Evolutionary conservation across 1,140 invertebrate species (phyloP).

Genomic region (Dolichoris vasculosae): DNA sequence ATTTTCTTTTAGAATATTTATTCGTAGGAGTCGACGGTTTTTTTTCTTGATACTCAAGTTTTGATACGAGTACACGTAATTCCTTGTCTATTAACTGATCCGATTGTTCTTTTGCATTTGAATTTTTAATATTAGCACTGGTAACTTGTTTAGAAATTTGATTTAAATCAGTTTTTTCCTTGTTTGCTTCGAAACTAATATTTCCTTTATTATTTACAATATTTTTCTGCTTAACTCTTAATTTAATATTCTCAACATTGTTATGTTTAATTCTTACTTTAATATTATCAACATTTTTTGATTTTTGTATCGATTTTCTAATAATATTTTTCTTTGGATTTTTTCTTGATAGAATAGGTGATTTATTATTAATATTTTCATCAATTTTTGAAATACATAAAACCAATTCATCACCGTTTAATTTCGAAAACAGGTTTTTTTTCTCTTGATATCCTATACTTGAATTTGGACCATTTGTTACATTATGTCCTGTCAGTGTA

Average conservation of each 20-base stretch:
- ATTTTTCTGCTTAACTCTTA: not conserved
- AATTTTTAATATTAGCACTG: not conserved
- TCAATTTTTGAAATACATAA: slow-evolving; percentile 1
- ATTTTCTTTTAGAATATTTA: not conserved
- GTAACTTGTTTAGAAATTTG: not conserved
- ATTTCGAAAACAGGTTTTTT: not conserved
- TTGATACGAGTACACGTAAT: not conserved
- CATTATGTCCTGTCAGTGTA: not conserved
- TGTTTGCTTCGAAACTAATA: not conserved
- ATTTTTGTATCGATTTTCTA: not conserved
- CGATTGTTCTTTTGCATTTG: not conserved
- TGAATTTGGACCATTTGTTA: not conserved
- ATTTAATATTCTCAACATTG: not conserved
- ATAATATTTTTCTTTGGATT: not conserved
- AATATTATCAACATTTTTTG: not conserved
- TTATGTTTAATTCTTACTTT: not conserved
- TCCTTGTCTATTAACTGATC: slow-evolving; percentile 2
- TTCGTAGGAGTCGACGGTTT: not conserved
- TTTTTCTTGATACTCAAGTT: not conserved
- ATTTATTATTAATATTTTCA: not conserved
- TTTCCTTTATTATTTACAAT: not conserved
- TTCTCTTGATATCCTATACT: not conserved
- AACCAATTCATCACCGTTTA: not conserved
- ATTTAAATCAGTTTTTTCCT: not conserved
- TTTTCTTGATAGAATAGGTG: not conserved